Percentiles rank a stretch among this genome's conserved stretches.
These are phyloP conservation scores for Drosophila obscura DNA, from an alignment of 1,140 invertebrate genomes.

Conservation along the genomic window DNA sequence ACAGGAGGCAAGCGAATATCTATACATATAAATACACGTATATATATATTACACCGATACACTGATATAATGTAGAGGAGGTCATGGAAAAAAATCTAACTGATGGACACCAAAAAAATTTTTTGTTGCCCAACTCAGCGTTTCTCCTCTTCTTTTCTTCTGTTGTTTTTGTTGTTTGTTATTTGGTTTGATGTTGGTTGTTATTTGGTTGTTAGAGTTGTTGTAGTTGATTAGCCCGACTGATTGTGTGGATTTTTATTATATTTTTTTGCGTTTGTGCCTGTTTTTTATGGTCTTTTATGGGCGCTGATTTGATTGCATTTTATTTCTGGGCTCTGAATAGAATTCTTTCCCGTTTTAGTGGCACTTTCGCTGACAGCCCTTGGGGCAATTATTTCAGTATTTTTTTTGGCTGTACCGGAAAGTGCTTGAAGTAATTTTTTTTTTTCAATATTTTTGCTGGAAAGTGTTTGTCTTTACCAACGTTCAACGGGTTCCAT, in stretches of 20 bases:
- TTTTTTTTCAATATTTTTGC: background rate
- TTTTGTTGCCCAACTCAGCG: slow-evolving; percentile 67
- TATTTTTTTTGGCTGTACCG: background rate
- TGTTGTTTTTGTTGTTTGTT: slow-evolving; percentile 24
- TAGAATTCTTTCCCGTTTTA: slow-evolving; percentile 26
- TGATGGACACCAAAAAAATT: slow-evolving; percentile 28
- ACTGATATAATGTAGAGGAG: slow-evolving; percentile 33
- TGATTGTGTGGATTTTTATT: slow-evolving; percentile 43
- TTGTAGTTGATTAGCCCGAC: slow-evolving; percentile 66
- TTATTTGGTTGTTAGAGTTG: background rate
- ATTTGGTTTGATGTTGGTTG: slow-evolving; percentile 1
- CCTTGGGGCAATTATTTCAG: slow-evolving; percentile 40
- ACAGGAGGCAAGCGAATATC: slow-evolving; percentile 25
- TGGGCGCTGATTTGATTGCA: slow-evolving; percentile 54
- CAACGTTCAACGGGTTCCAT: background rate
- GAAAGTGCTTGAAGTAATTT: slow-evolving; percentile 23
- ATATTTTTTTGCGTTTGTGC: slow-evolving; percentile 57
- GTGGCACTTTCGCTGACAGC: slow-evolving; percentile 34
- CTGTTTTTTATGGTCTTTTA: slow-evolving; percentile 54
- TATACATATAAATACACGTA: slow-evolving; percentile 21
- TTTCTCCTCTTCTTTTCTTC: slow-evolving; percentile 25
- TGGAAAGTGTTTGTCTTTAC: background rate
- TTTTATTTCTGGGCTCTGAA: slow-evolving; percentile 23
- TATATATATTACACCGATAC: slow-evolving; percentile 32
- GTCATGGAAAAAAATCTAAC: slow-evolving; percentile 45